Evolutionary conservation across 2,113 vertebrate species (phyloP).

Genomic region (Acinonyx jubatus): DNA sequence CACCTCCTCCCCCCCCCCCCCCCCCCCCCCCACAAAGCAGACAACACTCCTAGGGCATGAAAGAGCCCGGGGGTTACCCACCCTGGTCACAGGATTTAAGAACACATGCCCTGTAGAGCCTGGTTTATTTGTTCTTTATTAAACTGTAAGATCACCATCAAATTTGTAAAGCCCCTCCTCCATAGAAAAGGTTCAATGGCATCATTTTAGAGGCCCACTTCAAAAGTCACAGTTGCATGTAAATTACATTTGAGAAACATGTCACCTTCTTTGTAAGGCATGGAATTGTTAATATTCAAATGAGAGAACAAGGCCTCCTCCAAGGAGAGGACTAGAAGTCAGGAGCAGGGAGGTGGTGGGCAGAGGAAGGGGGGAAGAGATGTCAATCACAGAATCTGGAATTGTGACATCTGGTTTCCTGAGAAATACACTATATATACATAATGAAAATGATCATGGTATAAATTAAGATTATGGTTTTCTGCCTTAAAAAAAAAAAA

Average conservation of each 20-base stretch:
- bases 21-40: not conserved
- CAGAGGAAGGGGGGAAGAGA: too few relatives aligned
- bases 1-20: accelerated
- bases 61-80: not conserved
- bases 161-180: not conserved
- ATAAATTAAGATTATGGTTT: not conserved
- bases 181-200: not conserved
- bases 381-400: not conserved
- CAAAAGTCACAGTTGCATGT: conserved; percentile 25
- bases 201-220: not conserved
- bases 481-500: not conserved
- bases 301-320: not conserved
- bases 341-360: not conserved
- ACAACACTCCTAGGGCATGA: not conserved
- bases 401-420: not conserved
- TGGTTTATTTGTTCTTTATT: not conserved
- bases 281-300: not conserved
- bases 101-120: not conserved
- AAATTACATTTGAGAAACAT: conserved; percentile 23
- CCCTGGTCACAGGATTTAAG: not conserved
- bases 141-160: not conserved
- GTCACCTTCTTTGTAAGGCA: conserved; percentile 24
- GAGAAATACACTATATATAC: not conserved
- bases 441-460: not conserved
- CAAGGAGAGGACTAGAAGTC: not conserved